A percentile compares a stretch with the other conserved stretches of the same genome.
Conservation (phyloP, 1,140 invertebrate genomes). For the Drosophila tristis region DNA sequence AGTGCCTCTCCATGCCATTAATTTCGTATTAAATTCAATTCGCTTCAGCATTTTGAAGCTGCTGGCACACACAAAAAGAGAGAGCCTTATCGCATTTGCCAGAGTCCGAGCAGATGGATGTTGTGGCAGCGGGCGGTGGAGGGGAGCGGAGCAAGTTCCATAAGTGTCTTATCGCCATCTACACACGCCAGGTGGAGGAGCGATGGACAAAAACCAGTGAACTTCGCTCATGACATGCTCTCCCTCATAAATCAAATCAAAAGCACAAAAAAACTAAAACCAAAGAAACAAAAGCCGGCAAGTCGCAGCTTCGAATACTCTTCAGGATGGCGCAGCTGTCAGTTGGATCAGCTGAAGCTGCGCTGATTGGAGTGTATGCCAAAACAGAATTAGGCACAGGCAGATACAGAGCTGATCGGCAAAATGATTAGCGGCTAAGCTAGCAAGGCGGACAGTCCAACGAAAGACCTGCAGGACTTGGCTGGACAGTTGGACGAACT, state of each 20-base stretch:
- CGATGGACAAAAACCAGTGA: constrained; percentile 18
- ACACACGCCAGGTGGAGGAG: constrained; percentile 43
- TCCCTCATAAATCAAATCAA: constrained; percentile 45
- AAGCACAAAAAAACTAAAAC: constrained; percentile 26
- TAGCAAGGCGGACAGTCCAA: too few species aligned
- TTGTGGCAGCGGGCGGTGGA: neutral
- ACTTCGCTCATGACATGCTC: constrained; percentile 25
- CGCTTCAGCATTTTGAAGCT: constrained; percentile 38
- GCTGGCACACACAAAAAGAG: constrained; percentile 10
- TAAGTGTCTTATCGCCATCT: constrained; percentile 63
- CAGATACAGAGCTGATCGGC: too few species aligned
- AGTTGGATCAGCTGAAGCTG: too few species aligned
- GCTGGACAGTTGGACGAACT: too few species aligned
- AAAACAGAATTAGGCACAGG: too few species aligned
- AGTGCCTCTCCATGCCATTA: constrained; percentile 34
- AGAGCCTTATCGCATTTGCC: constrained; percentile 41
- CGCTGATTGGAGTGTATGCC: too few species aligned
- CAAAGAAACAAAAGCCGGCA: constrained; percentile 3
- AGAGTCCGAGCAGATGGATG: constrained; percentile 24
- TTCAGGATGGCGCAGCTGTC: too few species aligned
- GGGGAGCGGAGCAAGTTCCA: constrained; percentile 14
- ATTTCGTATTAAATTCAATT: constrained; percentile 49
- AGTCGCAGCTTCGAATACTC: neutral
- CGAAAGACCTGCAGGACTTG: too few species aligned
- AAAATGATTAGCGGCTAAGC: too few species aligned